Evolutionary conservation across 2,113 vertebrate species (phyloP), one percentile per base, ranked within the genome.

Genomic region (Scomber japonicus): DNA sequence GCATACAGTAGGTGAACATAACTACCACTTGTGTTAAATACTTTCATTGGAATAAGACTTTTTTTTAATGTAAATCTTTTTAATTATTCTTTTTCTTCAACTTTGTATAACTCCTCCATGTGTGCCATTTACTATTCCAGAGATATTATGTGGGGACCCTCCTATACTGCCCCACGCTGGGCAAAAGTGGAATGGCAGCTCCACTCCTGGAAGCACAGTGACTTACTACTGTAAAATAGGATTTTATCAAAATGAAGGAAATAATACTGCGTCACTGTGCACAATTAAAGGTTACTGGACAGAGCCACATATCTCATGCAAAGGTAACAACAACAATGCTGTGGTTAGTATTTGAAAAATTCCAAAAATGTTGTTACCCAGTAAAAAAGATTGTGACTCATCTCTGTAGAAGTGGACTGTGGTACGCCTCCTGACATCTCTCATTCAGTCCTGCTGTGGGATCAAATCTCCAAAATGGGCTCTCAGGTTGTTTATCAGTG

Each of bases 71-170:
- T 9, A 40, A 40, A 40, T 40, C 1, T 40, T 3, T 10, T 30
- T 27, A 27, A 27, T 15, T 17, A 21, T 62, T 11, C 24, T 24
- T 50, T 16, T 27, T 6, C 61, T 46, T 35, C 44, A 54, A 16
- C 31, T 40, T 3, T 40, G 1, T 35, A 0, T 72, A 46, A 75
- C 24, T 16, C 17, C 48, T n/a, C 2, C 48, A 17, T 71, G 12
- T 65, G 17, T 76, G 3, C 76, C 67, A 71, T 79, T 84, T 89
- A 13, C 80, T 56, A 15, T 55, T 85, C 67, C 44, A 96, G 96
- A 95, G 87, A 91, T 95, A 75, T 80, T 92, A 21, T 96, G 96
- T 90, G 95, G 94, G 21, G 93, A 91, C 44, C 96, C 95, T 35
- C 84, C 86, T 12, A 14, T 40, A 21, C 64, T 96, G 87, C 92